Evolutionary conservation across 2,888 invertebrate species (phyloP).

Genomic region (Diloba caeruleocephala): DNA sequence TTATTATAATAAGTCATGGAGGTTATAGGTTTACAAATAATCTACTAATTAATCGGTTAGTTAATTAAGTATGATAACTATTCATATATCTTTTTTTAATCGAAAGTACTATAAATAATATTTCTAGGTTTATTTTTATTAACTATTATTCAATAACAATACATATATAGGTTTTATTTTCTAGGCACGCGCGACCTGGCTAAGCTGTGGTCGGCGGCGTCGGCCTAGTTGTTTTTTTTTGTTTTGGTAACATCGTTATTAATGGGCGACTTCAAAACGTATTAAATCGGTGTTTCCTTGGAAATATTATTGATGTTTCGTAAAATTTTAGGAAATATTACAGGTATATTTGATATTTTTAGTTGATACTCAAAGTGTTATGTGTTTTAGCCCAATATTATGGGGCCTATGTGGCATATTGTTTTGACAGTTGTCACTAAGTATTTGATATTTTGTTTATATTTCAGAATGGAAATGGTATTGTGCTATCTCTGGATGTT

Average conservation of each 20-base stretch:
- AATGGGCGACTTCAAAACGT: slow-evolving; percentile 78
- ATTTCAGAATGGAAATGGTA: slow-evolving; percentile 79
- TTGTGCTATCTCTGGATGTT: slow-evolving; percentile 55
- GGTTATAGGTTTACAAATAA: no score
- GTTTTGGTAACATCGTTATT: slow-evolving; percentile 63
- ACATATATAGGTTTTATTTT: no score
- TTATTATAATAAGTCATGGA: no score
- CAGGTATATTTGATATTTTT: slow-evolving; percentile 60
- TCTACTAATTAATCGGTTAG: no score
- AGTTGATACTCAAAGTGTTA: slow-evolving; percentile 25
- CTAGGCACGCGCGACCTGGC: no score
- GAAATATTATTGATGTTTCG: slow-evolving; percentile 86
- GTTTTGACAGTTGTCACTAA: slow-evolving; percentile 87
- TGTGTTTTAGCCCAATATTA: slow-evolving; percentile 31
- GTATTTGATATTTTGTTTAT: slow-evolving; percentile 83
- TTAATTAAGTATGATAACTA: no score
- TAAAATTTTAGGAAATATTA: slow-evolving; percentile 60
- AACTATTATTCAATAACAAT: no score
- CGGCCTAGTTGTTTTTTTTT: slow-evolving; percentile 27
- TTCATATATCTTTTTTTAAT: no score
- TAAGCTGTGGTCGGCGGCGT: no score
- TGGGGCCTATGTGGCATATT: slow-evolving; percentile 81
- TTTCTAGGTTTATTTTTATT: no score
- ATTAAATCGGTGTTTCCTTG: slow-evolving; percentile 88
- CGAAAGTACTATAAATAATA: no score